Conservation (phyloP, 2,113 vertebrate species). For the Callipepla californica region DNA sequence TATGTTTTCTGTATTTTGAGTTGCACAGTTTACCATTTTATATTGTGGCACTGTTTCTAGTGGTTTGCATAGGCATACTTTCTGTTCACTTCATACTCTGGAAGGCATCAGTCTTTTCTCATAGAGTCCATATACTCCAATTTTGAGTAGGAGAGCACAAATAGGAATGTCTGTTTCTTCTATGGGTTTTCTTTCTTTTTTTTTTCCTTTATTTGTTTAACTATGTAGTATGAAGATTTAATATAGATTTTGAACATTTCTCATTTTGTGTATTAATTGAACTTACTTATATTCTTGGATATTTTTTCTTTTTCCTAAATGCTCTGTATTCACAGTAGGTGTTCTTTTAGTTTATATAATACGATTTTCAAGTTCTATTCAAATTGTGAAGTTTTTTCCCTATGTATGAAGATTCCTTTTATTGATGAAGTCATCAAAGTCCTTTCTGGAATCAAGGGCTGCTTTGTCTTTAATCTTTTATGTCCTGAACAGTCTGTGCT, state of each 20-base stretch:
- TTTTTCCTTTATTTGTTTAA: rapidly evolving
- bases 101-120: neutral
- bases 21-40: neutral
- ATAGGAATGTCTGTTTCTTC: neutral
- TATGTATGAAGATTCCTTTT: neutral
- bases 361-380: neutral
- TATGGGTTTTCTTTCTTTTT: neutral
- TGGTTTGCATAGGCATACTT: neutral
- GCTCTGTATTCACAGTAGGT: neutral
- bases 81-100: neutral
- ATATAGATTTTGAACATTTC: neutral
- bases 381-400: neutral
- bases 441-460: neutral
- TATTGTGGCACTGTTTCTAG: neutral
- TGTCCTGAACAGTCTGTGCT: neutral
- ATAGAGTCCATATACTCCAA: neutral
- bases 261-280: neutral
- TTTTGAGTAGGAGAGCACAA: neutral
- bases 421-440: neutral
- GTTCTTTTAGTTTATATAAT: neutral
- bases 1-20: neutral
- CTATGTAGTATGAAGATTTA: neutral
- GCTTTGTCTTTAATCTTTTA: neutral
- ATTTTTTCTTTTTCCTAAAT: neutral
- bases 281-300: neutral